Evolutionary conservation across 2,797 vertebrate genomes (phyloP).

Genomic region (Muscicapa comitata): DNA sequence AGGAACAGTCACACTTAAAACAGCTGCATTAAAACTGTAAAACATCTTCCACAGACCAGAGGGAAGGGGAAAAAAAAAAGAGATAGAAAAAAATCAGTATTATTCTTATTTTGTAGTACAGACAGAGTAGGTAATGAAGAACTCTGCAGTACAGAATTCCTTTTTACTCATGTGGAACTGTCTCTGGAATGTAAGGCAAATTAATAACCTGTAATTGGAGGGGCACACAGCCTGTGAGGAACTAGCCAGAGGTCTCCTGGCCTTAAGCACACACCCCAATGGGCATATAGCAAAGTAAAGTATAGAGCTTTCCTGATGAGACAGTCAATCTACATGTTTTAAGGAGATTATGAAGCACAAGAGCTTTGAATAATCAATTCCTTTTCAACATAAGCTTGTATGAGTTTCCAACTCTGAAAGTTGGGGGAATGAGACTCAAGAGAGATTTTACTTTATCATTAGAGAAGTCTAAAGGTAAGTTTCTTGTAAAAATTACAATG

Average conservation of each 20-base stretch:
- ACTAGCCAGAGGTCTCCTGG: conserved; percentile 28
- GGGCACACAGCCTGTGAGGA: background rate
- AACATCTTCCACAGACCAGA: conserved; percentile 41
- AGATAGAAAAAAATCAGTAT: background rate
- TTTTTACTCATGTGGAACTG: conserved; percentile 56
- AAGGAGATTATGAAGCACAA: conserved; percentile 59
- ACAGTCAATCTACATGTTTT: conserved; percentile 52
- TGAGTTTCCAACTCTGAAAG: conserved; percentile 43
- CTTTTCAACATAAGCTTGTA: conserved; percentile 43
- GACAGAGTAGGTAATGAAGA: conserved; percentile 42
- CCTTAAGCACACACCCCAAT: conserved; percentile 35
- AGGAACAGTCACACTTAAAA: conserved; percentile 33
- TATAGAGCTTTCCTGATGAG: conserved; percentile 49
- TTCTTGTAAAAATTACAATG: conserved; percentile 23
- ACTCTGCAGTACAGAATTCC: background rate
- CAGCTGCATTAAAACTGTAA: conserved; percentile 55
- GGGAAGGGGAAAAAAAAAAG: too few relatives aligned
- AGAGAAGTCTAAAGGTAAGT: conserved; percentile 27
- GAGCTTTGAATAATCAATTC: conserved; percentile 60
- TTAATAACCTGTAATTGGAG: conserved; percentile 60
- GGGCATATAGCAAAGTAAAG: conserved; percentile 21
- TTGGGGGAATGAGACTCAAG: conserved; percentile 30
- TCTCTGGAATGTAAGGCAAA: conserved; percentile 30
- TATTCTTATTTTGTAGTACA: conserved; percentile 28
- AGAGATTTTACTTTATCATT: conserved; percentile 60